Base-by-base conservation (phyloP, 2,888 invertebrate species). In the Pterobdella sp. region DNA sequence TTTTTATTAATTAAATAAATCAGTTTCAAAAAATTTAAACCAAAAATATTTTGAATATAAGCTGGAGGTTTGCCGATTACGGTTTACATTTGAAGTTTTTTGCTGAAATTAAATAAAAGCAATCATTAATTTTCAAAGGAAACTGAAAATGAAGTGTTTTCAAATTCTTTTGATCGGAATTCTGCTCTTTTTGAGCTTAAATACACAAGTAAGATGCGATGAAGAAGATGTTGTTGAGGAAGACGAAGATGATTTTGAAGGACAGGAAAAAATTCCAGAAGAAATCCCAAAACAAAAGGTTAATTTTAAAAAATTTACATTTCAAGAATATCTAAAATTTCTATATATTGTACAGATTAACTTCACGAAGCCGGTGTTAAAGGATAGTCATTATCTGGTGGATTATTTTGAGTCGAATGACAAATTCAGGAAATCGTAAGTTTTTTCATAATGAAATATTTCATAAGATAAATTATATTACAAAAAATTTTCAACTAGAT, bases 401-500 rank as follows among this genome's bases (percentile, higher is more conserved):
- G 74, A 74, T 10, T 63, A 65, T 34, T 74, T 74, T 36, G 72
- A 69, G 32, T 72, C 72, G 22, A 34, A 32, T 32, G 68, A 68
- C 14, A 65, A 49, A 22, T 74, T 74, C 56, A 64, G 49, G 29
- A 74, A 72, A 52, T 68, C 56, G 74, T 74, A 32, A 37, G 14
- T 65, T n/a, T 49, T n/a, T 49, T 49, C 52, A 18, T 18, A n/a
- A 49, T 49, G 52, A 18, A 31, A 3, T 26, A 65, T 32, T 65
- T 65, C 1, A 34, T 4, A 34, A 22, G 22, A 36, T 29, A 36
- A 37, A n/a, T 35, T 7, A 4, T 35, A 14, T 35, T 34, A 36
- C n/a, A 68, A 37, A 35, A 35, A 2, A 37, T 42, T 42, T 14
- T 42, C 10, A 42, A 7, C n/a, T 0, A 88, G 91, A n/a, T 72